Evolutionary conservation across 1,140 invertebrate genomes (phyloP), one percentile per base, ranked within the genome.

Genomic region (Lanistes nyassanus): DNA sequence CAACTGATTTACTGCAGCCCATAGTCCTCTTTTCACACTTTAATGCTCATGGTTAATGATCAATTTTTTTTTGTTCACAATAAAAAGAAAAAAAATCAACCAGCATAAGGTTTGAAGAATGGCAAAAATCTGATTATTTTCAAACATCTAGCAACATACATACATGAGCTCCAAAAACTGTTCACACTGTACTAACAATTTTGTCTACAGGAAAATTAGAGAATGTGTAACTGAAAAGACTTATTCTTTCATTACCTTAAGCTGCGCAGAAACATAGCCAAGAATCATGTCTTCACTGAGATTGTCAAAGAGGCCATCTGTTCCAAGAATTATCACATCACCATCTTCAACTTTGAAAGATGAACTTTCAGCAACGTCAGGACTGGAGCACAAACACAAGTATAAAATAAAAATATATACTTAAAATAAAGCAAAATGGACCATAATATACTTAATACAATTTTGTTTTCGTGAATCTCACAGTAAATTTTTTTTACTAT

Each of bases 281-380:
- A 97, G 89, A 82, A 99, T 92, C 84, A 97, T 91, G 76, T 94
- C 93, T 82, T 98, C 96, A 76, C 96, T 96, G 81, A 99, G 93
- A 91, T 99, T 99, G 90, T 99, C 98, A 90, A 99, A 99, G 31
- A 99, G 95, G 62, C 98, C 98, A 90, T 99, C 97, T 3, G 97
- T 99, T 51, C 97, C 98, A 53, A 99, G 92, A 39, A 99, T 91
- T 82, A 99, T 96, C 51, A 99, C 94, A 90, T 99, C 98, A 58
- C 97, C 97, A 85, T 97, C 94, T 88, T 97, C 93, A 4, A 99
- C 96, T 9, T 93, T 92, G 86, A 99, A 96, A 86, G 96, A 95
- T 39, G 95, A 93, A 29, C 94, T 96, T 76, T 97, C 95, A 16
- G 97, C 96, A 34, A 95, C 94, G 79, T 97, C 95, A 37, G 97